These are phyloP conservation scores for Morpho helenor DNA, from an alignment of 2,888 invertebrate species.

Conservation along the genomic window DNA sequence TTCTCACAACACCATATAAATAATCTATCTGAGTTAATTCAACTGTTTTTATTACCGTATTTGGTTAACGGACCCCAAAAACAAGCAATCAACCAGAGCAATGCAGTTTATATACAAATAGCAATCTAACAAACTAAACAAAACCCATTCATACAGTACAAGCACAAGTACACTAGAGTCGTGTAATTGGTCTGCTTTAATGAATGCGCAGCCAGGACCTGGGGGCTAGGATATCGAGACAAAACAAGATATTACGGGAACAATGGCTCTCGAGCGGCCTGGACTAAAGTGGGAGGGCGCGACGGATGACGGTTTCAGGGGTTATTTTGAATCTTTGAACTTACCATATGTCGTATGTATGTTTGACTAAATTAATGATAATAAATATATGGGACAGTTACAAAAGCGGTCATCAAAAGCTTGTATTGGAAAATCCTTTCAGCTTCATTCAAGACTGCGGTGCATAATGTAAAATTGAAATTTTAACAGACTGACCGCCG, in stretches of 20 bases:
- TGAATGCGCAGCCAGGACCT: constrained; percentile 17
- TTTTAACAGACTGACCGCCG: too few relatives aligned
- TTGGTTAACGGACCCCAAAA: not conserved
- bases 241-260: constrained; percentile 28
- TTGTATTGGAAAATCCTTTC: too few relatives aligned
- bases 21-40: too few relatives aligned
- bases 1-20: too few relatives aligned
- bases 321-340: too few relatives aligned
- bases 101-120: not conserved
- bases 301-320: not conserved
- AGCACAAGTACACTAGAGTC: constrained; percentile 12
- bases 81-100: constrained; percentile 1
- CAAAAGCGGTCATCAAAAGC: too few relatives aligned
- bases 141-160: constrained; percentile 16
- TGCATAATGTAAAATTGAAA: too few relatives aligned
- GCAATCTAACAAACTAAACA: constrained; percentile 18
- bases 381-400: too few relatives aligned
- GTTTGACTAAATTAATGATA: not conserved
- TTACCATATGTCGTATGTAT: not conserved
- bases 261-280: constrained; percentile 23
- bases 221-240: constrained; percentile 19
- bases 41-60: too few relatives aligned
- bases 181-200: constrained; percentile 27
- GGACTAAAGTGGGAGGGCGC: constrained; percentile 5
- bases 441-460: too few relatives aligned